These are phyloP conservation scores for Zhuqinia jingwanae DNA, from an alignment of 2,888 invertebrate species.

Conservation along the genomic window DNA sequence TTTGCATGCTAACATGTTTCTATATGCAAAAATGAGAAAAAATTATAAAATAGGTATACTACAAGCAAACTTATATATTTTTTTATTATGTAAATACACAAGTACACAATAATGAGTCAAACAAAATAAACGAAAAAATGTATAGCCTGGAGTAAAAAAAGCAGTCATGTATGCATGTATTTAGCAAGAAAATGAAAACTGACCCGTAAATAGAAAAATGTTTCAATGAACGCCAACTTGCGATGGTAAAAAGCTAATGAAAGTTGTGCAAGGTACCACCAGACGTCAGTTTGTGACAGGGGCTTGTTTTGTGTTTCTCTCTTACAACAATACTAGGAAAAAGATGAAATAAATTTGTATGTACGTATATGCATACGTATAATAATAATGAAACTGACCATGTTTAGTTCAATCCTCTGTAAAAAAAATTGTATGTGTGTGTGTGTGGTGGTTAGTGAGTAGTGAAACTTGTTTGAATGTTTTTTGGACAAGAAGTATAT, in stretches of 20 bases:
- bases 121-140: neutral
- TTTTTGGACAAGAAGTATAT: no score
- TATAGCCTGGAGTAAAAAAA: neutral
- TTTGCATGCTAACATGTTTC: no score
- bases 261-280: constrained; percentile 76
- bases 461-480: no score
- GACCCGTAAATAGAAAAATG: constrained; percentile 46
- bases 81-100: neutral
- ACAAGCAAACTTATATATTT: neutral
- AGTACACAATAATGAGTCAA: neutral
- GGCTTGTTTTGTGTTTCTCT: neutral
- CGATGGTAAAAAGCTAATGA: constrained; percentile 73
- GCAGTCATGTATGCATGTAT: no score
- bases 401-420: no score
- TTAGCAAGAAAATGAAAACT: no score
- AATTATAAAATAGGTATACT: neutral
- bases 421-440: no score
- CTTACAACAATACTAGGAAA: no score
- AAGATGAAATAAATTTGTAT: constrained; percentile 2
- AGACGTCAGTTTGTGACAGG: constrained; percentile 78
- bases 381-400: no score
- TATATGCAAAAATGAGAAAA: neutral
- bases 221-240: constrained; percentile 78
- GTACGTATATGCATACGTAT: no score
- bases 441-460: no score